phyloP scores from a whole-genome alignment of 2,797 vertebrate genomes.

The Mycteria americana region DNA sequence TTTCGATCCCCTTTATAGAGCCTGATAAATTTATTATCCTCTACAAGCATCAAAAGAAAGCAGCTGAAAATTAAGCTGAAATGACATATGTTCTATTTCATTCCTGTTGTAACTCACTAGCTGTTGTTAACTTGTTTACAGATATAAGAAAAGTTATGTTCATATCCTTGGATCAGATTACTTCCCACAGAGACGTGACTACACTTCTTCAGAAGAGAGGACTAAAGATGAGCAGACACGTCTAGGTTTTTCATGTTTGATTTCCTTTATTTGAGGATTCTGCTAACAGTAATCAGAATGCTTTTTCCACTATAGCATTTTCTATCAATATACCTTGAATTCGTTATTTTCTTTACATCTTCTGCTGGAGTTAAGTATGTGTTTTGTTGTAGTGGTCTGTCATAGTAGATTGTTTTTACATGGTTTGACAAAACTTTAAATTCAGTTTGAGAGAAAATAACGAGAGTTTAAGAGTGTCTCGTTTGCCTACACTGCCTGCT shows the following conservation, averaged over 20 bases:
- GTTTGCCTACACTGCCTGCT: background rate
- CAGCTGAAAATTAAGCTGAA: constrained; percentile 51
- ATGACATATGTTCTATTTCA: constrained; percentile 6
- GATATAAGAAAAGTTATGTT: constrained; percentile 16
- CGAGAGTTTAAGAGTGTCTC: background rate
- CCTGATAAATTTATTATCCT: constrained; percentile 45
- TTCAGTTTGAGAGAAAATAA: background rate
- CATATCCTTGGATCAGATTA: constrained; percentile 8
- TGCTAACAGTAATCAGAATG: background rate
- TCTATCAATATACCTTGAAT: background rate
- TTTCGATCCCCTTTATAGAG: constrained; percentile 45
- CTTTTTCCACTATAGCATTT: background rate
- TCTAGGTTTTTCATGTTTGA: background rate
- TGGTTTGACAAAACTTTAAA: background rate
- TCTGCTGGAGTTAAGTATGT: background rate
- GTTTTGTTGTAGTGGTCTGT: background rate
- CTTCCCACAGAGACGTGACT: background rate
- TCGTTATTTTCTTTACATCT: background rate
- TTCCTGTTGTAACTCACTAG: background rate
- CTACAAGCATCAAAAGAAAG: constrained; percentile 23
- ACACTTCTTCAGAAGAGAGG: background rate
- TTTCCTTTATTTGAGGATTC: background rate
- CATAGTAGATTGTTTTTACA: background rate
- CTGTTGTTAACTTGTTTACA: constrained; percentile 47
- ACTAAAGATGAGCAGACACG: background rate